These are phyloP conservation scores for Drosophila quadrilineata DNA, from an alignment of 1,140 invertebrate species.

Conservation along the genomic window DNA sequence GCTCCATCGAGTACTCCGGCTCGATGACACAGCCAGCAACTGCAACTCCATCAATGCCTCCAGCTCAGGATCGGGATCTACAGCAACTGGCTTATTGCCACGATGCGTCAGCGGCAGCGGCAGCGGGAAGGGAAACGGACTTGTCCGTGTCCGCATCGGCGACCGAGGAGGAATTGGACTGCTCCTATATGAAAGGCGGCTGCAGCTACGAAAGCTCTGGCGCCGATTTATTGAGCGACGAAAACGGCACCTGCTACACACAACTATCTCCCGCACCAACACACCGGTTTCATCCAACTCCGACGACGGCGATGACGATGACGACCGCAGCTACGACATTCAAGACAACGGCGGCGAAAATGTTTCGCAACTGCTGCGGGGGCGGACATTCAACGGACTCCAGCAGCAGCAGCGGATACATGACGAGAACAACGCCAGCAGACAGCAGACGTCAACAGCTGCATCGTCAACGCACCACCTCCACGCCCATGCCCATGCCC, in stretches of 20 bases:
- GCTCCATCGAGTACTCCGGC: slow-evolving; percentile 56
- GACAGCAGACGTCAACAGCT: slow-evolving; percentile 9
- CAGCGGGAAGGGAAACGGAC: no score
- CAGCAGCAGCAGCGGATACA: slow-evolving; percentile 41
- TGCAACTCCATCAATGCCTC: slow-evolving; percentile 18
- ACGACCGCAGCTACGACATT: slow-evolving; percentile 36
- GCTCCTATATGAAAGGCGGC: slow-evolving; percentile 51
- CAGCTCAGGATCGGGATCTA: slow-evolving; percentile 32
- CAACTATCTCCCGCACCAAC: neutral
- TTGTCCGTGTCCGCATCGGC: slow-evolving; percentile 34
- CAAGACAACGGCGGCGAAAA: slow-evolving; percentile 47
- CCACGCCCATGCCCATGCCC: slow-evolving; percentile 19
- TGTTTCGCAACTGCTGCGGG: slow-evolving; percentile 75
- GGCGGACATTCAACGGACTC: slow-evolving; percentile 39
- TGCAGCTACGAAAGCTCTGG: slow-evolving; percentile 66
- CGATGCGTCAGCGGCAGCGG: slow-evolving; percentile 21
- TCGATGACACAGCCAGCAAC: slow-evolving; percentile 23
- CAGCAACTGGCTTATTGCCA: slow-evolving; percentile 12
- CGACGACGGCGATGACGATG: slow-evolving; percentile 1
- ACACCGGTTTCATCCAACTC: slow-evolving; percentile 13
- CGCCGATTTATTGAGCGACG: slow-evolving; percentile 60
- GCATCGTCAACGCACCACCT: slow-evolving; percentile 12
- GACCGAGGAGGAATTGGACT: slow-evolving; percentile 45
- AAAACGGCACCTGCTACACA: slow-evolving; percentile 31
- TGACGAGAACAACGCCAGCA: slow-evolving; percentile 5